Percentiles rank a stretch among this genome's conserved stretches.
These are phyloP conservation scores for Andrena hattorfiana DNA, from an alignment of 2,888 invertebrate genomes.

Conservation along the genomic window DNA sequence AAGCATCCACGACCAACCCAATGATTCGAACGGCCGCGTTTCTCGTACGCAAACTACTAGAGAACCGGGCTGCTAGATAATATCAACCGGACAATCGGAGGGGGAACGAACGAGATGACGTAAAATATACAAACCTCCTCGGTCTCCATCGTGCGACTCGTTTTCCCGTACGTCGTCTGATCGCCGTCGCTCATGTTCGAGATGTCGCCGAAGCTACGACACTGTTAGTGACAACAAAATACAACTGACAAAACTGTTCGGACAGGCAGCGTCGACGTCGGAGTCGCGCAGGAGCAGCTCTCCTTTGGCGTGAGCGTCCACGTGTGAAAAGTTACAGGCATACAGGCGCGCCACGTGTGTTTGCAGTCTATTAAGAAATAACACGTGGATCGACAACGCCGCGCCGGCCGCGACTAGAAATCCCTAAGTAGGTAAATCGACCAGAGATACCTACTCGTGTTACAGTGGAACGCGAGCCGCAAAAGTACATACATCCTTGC, in stretches of 20 bases:
- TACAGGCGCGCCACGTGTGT: too few relatives aligned
- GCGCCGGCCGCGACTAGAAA: background rate
- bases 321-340: too few relatives aligned
- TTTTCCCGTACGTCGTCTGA: conserved; percentile 77
- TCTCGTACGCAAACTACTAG: background rate
- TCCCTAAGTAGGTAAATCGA: conserved; percentile 6
- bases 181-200: conserved; percentile 86
- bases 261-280: conserved; percentile 46
- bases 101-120: conserved; percentile 14
- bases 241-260: conserved; percentile 74
- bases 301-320: too few relatives aligned
- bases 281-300: background rate
- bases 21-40: background rate
- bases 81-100: background rate
- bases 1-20: background rate
- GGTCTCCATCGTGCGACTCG: conserved; percentile 77
- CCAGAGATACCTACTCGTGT: background rate
- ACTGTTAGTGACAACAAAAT: conserved; percentile 85
- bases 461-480: background rate
- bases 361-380: too few relatives aligned
- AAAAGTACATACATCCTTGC: background rate
- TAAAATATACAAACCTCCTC: conserved; percentile 79
- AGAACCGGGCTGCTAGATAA: background rate
- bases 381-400: too few relatives aligned
- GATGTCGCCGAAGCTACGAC: conserved; percentile 88